These are phyloP conservation scores for Oceanodroma leucorhoa DNA, from an alignment of 2,797 vertebrate genomes.

Conservation along the genomic window DNA sequence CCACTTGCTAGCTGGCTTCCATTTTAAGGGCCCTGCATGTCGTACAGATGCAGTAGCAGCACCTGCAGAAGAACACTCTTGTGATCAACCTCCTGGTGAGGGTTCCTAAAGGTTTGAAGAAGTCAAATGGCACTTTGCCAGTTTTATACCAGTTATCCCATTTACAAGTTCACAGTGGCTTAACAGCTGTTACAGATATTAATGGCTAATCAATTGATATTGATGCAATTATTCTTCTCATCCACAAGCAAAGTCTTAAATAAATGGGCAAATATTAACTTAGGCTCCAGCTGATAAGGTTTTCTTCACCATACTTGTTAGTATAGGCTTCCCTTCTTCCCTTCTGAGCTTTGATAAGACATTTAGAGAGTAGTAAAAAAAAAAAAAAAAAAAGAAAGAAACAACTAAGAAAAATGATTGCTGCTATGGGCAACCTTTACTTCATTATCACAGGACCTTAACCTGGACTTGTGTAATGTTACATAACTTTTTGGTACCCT, in stretches of 20 bases:
- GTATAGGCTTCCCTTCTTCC: background rate
- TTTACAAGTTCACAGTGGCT: background rate
- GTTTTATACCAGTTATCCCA: background rate
- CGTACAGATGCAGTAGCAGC: background rate
- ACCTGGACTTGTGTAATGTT: background rate
- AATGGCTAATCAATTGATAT: background rate
- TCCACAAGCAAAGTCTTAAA: constrained; percentile 6
- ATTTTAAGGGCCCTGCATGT: background rate
- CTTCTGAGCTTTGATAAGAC: constrained; percentile 21
- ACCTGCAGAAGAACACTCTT: background rate
- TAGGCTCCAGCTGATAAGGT: constrained; percentile 14
- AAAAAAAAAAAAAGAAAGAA: background rate
- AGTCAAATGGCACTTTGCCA: background rate
- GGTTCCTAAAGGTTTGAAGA: background rate
- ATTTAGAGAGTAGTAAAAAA: background rate
- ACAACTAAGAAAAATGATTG: background rate
- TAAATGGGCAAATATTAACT: constrained; percentile 53
- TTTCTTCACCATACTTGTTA: background rate
- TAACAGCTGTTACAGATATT: background rate
- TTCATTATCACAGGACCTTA: background rate
- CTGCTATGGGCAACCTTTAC: background rate
- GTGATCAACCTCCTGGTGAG: background rate
- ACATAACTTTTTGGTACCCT: background rate
- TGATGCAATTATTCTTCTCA: background rate
- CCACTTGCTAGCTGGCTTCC: background rate